Conservation (phyloP, 2,113 vertebrate genomes). For the Tonatia bakeri region DNA sequence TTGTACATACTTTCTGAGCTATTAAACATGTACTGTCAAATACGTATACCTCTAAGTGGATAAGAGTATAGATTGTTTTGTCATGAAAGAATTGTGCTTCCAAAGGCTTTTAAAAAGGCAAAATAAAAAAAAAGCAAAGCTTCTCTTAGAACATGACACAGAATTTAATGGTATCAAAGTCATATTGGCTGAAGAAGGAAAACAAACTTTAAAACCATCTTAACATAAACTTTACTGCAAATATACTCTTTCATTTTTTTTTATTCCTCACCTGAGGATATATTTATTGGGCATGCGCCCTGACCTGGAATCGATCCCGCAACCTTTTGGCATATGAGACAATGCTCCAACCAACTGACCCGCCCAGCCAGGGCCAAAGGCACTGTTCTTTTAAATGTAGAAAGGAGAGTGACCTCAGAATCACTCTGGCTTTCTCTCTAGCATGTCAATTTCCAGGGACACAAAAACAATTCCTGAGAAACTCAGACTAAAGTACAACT, state of each 20-base stretch:
- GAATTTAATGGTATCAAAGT: constrained; percentile 21
- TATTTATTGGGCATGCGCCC: too few relatives aligned
- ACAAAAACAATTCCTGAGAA: neutral
- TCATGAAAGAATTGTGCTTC: constrained; percentile 22
- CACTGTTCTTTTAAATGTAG: neutral
- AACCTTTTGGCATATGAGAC: too few relatives aligned
- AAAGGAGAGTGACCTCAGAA: neutral
- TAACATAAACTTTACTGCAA: neutral
- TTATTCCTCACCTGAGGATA: too few relatives aligned
- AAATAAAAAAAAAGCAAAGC: neutral
- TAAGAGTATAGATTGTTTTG: constrained; percentile 13
- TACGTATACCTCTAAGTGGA: neutral
- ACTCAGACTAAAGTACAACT: neutral
- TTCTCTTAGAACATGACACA: constrained; percentile 13
- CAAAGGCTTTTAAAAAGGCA: constrained; percentile 11
- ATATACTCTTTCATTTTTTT: neutral
- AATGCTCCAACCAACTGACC: too few relatives aligned
- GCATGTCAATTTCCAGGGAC: neutral
- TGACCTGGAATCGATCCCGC: too few relatives aligned
- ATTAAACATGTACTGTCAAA: neutral
- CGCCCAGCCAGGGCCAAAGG: too few relatives aligned
- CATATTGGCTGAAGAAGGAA: neutral
- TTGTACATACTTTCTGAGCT: neutral
- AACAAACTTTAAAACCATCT: neutral
- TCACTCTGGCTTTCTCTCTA: neutral